Evolutionary conservation across 1,140 invertebrate genomes (phyloP), one percentile per base, ranked within the genome.

Genomic region (Cyclina sinensis): DNA sequence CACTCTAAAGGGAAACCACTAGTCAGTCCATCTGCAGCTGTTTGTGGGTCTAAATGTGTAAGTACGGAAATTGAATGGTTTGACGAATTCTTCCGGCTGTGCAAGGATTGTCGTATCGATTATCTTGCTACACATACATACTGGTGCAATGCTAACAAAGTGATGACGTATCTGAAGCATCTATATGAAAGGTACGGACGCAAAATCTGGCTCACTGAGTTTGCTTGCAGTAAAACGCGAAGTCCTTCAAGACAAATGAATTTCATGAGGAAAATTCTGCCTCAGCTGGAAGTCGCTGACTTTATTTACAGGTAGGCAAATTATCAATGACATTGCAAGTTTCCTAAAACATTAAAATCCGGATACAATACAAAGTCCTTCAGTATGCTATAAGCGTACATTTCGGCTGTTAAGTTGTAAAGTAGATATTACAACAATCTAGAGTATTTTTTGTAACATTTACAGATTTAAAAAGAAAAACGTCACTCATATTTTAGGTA

Each of bases 111-210:
- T 62, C 62, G 84, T 7, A 78, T 89, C 0, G 87, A 89, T 48
- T 89, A 85, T 70, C n/a, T 91, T 27, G 90, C 87, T 7, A 82
- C 83, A 21, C 90, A 91, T 82, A 57, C 57, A 27, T 91, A 91
- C 62, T 70, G 76, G 65, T 91, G 83, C 30, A 65, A 86, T 24
- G 73, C 86, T n/a, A 54, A 85, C 32, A 85, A 21, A 62, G 85
- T 70, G 37, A 89, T 90, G 81, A 43, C 46, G 14, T 88, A 85
- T 39, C 43, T 90, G 9, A 32, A 86, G 43, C 24, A 7, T 9
- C 46, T 90, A 16, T 90, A 80, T 24, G 74, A 88, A 39, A 39
- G 48, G 24, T 90, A 88, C 78, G 32, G 65, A 30, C 78, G 83
- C 51, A 76, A 76, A 37, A 48, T 86, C 18, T 86, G 84, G 90